Percentiles rank a stretch among this genome's conserved stretches.
Conservation (phyloP, 2,113 vertebrate species). For the Picathartes gymnocephalus region DNA sequence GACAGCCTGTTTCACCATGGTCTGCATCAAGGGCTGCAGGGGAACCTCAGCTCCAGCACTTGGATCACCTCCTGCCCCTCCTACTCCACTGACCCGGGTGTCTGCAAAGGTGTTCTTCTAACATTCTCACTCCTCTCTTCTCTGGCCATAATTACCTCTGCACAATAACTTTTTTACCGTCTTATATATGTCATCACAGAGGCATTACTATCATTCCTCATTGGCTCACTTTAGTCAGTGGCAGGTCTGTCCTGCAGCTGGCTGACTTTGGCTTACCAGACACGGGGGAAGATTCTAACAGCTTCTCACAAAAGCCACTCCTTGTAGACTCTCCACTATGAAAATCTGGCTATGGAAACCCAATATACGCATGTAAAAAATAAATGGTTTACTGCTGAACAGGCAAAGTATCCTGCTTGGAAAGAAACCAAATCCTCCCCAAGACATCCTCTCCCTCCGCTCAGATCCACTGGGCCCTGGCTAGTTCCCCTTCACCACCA, state of each 20-base stretch:
- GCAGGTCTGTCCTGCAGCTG: neutral
- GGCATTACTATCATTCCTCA: neutral
- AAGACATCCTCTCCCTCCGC: neutral
- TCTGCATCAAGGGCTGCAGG: accelerated
- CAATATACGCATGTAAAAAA: neutral
- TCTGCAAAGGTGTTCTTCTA: neutral
- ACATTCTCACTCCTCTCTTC: neutral
- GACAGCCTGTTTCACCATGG: neutral
- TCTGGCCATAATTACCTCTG: neutral
- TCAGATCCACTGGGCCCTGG: neutral
- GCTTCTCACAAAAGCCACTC: neutral
- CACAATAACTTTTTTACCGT: neutral
- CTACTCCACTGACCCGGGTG: neutral
- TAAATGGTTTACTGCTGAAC: neutral
- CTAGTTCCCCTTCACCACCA: neutral
- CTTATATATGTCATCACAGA: neutral
- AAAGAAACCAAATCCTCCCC: neutral
- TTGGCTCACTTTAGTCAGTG: neutral
- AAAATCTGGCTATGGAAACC: neutral
- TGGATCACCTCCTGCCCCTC: neutral
- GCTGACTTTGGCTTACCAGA: neutral
- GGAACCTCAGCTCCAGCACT: neutral
- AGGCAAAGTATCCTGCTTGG: neutral
- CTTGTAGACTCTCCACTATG: neutral
- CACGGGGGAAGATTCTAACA: neutral